Base-by-base conservation (phyloP, 2,888 invertebrate species). In the Hypselothyrea guttata region DNA sequence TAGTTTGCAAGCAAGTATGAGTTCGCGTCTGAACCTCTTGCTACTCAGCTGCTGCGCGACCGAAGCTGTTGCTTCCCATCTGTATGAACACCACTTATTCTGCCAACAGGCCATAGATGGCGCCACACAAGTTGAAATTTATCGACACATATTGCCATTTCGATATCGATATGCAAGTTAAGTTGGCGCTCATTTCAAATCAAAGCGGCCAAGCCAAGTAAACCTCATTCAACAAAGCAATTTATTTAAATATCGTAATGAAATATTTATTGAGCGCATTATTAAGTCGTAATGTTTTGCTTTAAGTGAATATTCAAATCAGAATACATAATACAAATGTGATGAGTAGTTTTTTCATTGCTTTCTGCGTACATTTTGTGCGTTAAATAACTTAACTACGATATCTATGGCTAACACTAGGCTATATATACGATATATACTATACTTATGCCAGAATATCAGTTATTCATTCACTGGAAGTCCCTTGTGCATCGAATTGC, bases 251-350 rank as follows among this genome's bases (percentile, higher is more conserved):
- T 31, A 15, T 15, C n/a, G 9, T 9, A 12, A 40, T 22, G 3
- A 67, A 57, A 33, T 69, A 73, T 65, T 86, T 95, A 71, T 84
- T 85, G 83, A 83, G 83, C 85, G 83, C 83, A 49, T 54, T 60
- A 53, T 74, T 58, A 60, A 84, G 79, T 81, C 83, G 85, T 75
- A 78, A 53, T 79, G 38, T 40, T 83, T 75, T 22, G 85, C 79
- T 65, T 73, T 81, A 83, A 81, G 85, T 81, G 79, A 76, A 55
- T 59, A 53, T 58, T 64, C 45, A 48, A 66, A 58, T 65, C 53
- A 37, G 51, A 59, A 73, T 63, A 71, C 59, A 64, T 62, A 70
- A 66, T 76, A 52, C 61, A 75, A 83, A 70, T 71, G 59, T 70
- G 68, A 45, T 49, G 69, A 72, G 68, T 72, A 67, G 55, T 48